Evolutionary conservation across 2,888 invertebrate species (phyloP).

Genomic region (Sarcophaga subvicina): DNA sequence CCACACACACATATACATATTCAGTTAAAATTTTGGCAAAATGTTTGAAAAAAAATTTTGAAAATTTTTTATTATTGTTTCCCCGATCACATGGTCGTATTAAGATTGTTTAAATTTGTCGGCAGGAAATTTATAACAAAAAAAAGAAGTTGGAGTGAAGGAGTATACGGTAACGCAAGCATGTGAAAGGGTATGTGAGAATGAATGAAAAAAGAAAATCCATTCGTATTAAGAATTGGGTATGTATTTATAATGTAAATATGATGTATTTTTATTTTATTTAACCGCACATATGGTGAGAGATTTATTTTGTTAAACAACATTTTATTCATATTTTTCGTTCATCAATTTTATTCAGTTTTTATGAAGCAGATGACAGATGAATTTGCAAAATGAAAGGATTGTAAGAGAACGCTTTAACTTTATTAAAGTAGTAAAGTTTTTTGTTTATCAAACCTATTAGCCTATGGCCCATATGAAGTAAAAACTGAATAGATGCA

Average conservation of each 20-base stretch:
- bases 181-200: neutral
- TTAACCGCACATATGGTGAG: neutral
- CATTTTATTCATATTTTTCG: neutral
- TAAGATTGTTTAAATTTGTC: neutral
- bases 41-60: constrained; percentile 17
- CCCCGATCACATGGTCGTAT: neutral
- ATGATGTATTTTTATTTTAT: neutral
- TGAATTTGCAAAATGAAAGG: constrained; percentile 1
- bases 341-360: constrained; percentile 29
- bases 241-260: neutral
- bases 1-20: too few relatives aligned
- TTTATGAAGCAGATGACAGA: constrained; percentile 18
- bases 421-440: neutral
- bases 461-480: too few relatives aligned
- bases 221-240: too few relatives aligned
- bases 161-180: too few relatives aligned
- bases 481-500: too few relatives aligned
- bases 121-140: neutral
- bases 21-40: neutral
- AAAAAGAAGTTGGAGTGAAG: neutral
- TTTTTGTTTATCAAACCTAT: too few relatives aligned
- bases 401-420: neutral
- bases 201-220: neutral
- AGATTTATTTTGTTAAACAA: neutral
- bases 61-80: constrained; percentile 36